phyloP scores from a whole-genome alignment of 2,797 vertebrate species.

The Gallinago solitaria region DNA sequence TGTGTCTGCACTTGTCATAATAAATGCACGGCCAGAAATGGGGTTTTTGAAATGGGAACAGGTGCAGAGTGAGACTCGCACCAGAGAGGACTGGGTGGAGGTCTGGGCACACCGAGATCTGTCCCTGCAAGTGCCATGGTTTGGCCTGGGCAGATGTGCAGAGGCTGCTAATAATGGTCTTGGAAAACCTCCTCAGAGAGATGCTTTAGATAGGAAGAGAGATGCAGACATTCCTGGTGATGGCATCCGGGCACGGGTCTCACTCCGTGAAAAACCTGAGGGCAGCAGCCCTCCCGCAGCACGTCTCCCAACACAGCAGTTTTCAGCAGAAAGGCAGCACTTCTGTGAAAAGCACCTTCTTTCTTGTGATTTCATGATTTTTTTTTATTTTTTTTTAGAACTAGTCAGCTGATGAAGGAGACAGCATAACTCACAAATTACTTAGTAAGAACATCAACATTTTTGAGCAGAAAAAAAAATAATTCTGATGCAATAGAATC shows the following conservation, averaged over 20 bases:
- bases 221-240: not conserved
- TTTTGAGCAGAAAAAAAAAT: not conserved
- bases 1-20: constrained; percentile 43
- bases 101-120: not conserved
- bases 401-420: not conserved
- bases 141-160: not conserved
- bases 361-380: not conserved
- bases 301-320: not conserved
- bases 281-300: not conserved
- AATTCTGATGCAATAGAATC: not conserved
- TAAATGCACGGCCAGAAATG: constrained; percentile 12
- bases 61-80: not conserved
- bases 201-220: not conserved
- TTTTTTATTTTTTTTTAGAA: not conserved
- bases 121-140: not conserved
- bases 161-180: not conserved
- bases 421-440: not conserved
- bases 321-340: not conserved
- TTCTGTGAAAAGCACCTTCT: not conserved
- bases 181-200: not conserved
- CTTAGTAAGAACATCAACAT: not conserved
- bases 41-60: constrained; percentile 17
- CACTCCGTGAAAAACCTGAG: not conserved
- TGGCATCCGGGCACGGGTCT: not conserved
- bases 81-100: not conserved